phyloP scores from a whole-genome alignment of 2,113 vertebrate species.

The Cygnus buccinator region DNA sequence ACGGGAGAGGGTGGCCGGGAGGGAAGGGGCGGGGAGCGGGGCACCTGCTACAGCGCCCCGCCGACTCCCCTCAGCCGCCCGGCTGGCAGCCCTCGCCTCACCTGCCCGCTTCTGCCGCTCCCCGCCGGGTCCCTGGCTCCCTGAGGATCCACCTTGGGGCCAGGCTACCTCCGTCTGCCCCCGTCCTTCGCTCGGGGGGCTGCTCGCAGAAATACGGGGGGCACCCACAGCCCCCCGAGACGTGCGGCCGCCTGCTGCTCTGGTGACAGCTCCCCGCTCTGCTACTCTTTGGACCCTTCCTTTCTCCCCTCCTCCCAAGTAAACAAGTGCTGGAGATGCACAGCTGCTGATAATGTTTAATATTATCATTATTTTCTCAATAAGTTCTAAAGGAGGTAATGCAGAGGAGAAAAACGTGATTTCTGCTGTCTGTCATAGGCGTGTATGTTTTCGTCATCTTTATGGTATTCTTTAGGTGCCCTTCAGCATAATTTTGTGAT shows the following conservation, averaged over 20 bases:
- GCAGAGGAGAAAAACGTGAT: neutral
- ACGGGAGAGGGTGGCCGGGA: neutral
- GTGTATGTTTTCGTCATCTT: neutral
- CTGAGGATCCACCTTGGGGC: neutral
- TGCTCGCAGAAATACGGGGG: fast-evolving
- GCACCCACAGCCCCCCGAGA: fast-evolving
- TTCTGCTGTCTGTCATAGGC: neutral
- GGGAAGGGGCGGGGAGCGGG: too few species aligned
- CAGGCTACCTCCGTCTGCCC: fast-evolving
- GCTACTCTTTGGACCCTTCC: neutral
- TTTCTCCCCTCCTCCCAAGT: fast-evolving
- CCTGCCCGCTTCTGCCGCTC: neutral
- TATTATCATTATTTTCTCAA: neutral
- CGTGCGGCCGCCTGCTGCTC: fast-evolving
- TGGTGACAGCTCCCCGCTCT: too few species aligned
- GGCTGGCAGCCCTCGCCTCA: neutral
- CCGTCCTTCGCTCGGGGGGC: neutral
- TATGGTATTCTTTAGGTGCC: neutral
- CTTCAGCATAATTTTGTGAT: neutral
- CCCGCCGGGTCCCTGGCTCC: neutral
- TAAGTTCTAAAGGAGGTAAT: neutral
- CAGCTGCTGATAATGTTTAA: neutral
- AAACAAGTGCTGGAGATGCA: neutral
- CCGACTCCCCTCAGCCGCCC: neutral
- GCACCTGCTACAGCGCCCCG: neutral